Conservation (phyloP, 2,888 invertebrate species). For the Euclidia mi region DNA sequence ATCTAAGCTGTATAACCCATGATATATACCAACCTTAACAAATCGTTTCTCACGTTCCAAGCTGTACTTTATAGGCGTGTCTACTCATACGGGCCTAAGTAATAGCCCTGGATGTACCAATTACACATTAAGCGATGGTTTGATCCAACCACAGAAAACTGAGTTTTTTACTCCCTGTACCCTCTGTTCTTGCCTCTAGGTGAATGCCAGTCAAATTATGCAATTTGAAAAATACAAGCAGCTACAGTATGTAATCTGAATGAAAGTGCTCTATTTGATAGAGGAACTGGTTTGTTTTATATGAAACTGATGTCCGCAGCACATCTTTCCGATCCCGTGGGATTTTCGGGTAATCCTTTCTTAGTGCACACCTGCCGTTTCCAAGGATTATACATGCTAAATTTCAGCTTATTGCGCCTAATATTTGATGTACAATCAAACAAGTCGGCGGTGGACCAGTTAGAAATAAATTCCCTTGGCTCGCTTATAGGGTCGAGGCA, state of each 20-base stretch:
- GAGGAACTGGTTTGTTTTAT: background rate
- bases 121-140: slow-evolving; percentile 15
- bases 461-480: no score
- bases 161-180: slow-evolving; percentile 13
- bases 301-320: background rate
- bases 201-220: slow-evolving; percentile 8
- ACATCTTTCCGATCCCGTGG: no score
- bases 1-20: no score
- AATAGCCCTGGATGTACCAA: slow-evolving; percentile 18
- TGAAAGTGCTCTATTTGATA: background rate
- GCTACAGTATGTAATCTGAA: slow-evolving; percentile 10
- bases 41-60: slow-evolving; percentile 15
- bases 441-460: no score
- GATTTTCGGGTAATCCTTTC: no score
- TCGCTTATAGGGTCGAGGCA: no score
- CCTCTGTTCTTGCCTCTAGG: slow-evolving; percentile 12
- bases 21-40: background rate
- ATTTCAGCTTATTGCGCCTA: no score
- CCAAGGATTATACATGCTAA: no score
- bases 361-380: no score
- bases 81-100: slow-evolving; percentile 16
- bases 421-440: no score
- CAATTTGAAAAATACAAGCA: slow-evolving; percentile 20
- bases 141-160: slow-evolving; percentile 18
- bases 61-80: slow-evolving; percentile 10